Percentiles rank a stretch among this genome's conserved stretches.
Evolutionary conservation across 2,888 invertebrate species (phyloP).

Genomic region (Loripinus fragilis): DNA sequence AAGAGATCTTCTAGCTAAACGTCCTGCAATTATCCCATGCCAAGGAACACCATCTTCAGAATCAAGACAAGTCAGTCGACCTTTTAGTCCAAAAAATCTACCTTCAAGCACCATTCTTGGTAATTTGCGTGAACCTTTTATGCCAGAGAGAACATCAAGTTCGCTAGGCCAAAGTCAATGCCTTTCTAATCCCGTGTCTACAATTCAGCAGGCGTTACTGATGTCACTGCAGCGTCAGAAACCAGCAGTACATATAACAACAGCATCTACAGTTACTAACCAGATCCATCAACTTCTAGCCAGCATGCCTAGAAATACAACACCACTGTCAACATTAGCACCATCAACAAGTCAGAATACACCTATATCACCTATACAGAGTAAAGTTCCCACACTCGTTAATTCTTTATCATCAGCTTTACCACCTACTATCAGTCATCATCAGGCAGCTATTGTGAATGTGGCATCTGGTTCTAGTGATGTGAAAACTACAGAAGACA

Average conservation of each 20-base stretch:
- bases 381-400: constrained; percentile 59
- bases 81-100: constrained; percentile 5
- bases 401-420: constrained; percentile 40
- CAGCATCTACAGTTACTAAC: constrained; percentile 69
- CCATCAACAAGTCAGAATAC: constrained; percentile 13
- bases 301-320: constrained; percentile 42
- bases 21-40: constrained; percentile 6
- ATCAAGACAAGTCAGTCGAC: not conserved
- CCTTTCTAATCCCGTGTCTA: not conserved
- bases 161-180: not conserved
- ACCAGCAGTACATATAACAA: constrained; percentile 69
- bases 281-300: constrained; percentile 80
- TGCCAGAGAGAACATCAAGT: not conserved
- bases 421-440: constrained; percentile 60
- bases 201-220: not conserved
- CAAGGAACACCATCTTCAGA: not conserved
- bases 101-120: not conserved
- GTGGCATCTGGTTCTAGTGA: constrained; percentile 16
- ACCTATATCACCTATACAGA: constrained; percentile 54
- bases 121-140: not conserved
- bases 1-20: not conserved
- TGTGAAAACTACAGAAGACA: not conserved
- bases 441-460: constrained; percentile 26
- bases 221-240: constrained; percentile 29
- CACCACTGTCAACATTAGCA: constrained; percentile 10